A percentile compares a stretch with the other conserved stretches of the same genome.
phyloP scores from a whole-genome alignment of 2,797 vertebrate species.

The Sebastes nivosus region DNA sequence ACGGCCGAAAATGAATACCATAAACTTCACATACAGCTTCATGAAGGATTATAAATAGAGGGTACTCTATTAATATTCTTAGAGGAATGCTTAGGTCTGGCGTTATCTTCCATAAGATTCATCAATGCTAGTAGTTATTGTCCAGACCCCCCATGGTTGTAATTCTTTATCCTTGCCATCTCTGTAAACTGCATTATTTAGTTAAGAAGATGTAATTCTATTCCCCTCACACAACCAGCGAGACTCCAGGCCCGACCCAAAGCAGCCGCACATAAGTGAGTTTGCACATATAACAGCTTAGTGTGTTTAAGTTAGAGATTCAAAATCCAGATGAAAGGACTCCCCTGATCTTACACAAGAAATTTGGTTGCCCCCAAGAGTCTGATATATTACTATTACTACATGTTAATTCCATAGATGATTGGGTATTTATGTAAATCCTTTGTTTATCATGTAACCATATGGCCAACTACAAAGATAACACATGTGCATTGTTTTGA shows the following conservation, averaged over 20 bases:
- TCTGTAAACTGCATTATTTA: conserved; percentile 81
- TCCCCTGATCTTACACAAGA: conserved; percentile 56
- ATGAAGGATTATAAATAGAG: conserved; percentile 62
- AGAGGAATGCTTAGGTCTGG: conserved; percentile 62
- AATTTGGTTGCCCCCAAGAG: conserved; percentile 29
- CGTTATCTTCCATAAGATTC: conserved; percentile 69
- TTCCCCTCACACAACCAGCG: conserved; percentile 58
- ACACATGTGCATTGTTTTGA: conserved; percentile 25
- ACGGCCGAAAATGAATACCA: conserved; percentile 54
- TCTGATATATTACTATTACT: conserved; percentile 33
- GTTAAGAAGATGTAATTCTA: conserved; percentile 73
- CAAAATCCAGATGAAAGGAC: conserved; percentile 54
- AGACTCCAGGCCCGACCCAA: conserved; percentile 22
- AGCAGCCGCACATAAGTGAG: conserved; percentile 58
- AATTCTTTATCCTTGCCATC: conserved; percentile 80
- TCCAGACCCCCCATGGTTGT: conserved; percentile 72
- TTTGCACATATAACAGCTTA: conserved; percentile 56
- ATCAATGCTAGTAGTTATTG: conserved; percentile 75
- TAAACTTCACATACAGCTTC: conserved; percentile 59
- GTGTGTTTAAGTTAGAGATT: conserved; percentile 69
- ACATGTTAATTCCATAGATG: conserved; percentile 35
- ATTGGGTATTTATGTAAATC: conserved; percentile 52
- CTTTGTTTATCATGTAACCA: conserved; percentile 38
- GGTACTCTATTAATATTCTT: conserved; percentile 65
- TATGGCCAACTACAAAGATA: conserved; percentile 21